Evolutionary conservation across 1,140 invertebrate genomes (phyloP), one percentile per base, ranked within the genome.

Genomic region (Zaprionus lachaisei): DNA sequence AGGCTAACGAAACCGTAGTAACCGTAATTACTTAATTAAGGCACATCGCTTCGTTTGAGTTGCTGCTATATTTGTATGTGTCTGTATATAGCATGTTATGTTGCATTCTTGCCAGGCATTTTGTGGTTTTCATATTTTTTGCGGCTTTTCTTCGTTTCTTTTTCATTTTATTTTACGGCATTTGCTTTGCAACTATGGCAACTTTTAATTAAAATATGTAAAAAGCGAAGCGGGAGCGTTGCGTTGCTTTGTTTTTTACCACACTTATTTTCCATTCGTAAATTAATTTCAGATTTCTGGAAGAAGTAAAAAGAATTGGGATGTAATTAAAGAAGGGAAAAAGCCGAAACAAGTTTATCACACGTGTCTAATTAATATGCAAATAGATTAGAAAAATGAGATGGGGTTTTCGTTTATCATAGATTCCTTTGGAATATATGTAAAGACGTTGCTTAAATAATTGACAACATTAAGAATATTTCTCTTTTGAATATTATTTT

Each of bases 181-280:
- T 77, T 77, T 44, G 31, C 72, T 79, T 54, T 69, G 80, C 77
- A 74, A 87, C 83, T 87, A 87, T 87, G 80, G 77, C 61, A 80
- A 87, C 80, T 70, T 80, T 77, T 86, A 86, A 86, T 86, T 86
- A 86, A 86, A 87, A 87, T 68, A 65, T 66, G 37, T 57, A 57
- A 70, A 62, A 56, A 54, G 56, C 68, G 54, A n/a, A 62, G 67
- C 41, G 41, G 4, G n/a, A 47, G 7, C n/a, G 41, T 47, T 47
- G 41, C n/a, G 6, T 20, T 47, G 41, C 51, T 17, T 49, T 49
- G 15, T 58, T 56, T 66, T 66, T 72, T 44, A 11, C 17, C 47
- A 47, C 37, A 63, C 26, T 63, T 31, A 51, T 51, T 56, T 72
- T 20, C 4, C 15, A 49, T 20, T 56, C 41, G 24, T 14, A 54